Conservation (phyloP, 2,888 invertebrate genomes). For the Tholera decimalis region DNA sequence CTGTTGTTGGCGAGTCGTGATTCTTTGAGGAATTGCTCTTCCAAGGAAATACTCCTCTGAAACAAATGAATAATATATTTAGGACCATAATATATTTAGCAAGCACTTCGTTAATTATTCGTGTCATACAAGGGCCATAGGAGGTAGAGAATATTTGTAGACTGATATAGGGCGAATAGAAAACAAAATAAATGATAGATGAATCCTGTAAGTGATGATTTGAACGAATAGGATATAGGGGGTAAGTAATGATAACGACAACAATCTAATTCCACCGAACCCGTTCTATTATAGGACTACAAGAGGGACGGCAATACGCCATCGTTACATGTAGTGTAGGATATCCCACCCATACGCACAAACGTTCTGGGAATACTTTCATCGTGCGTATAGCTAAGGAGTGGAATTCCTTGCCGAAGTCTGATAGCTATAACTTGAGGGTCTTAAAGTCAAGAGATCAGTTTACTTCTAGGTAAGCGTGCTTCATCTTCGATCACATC, state of each 20-base stretch:
- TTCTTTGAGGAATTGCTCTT: slow-evolving; percentile 84
- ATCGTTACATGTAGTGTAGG: no score
- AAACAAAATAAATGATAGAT: background rate
- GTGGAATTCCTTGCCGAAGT: no score
- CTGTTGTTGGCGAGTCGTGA: slow-evolving; percentile 74
- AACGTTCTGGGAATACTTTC: no score
- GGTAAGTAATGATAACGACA: background rate
- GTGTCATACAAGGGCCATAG: background rate
- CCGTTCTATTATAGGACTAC: no score
- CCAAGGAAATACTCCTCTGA: slow-evolving; percentile 91
- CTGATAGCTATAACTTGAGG: no score
- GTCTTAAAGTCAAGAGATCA: no score
- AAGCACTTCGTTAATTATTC: background rate
- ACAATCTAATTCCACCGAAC: no score
- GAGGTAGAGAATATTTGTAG: background rate
- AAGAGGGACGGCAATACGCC: no score
- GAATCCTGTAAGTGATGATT: background rate
- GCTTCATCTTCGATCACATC: no score
- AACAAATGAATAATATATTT: slow-evolving; percentile 73
- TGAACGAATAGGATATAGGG: background rate
- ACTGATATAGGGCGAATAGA: background rate
- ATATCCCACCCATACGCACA: no score
- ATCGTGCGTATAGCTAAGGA: no score
- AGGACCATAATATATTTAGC: background rate
- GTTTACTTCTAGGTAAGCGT: no score